Conservation (phyloP, 2,888 invertebrate genomes). For the Eledona agricola region DNA sequence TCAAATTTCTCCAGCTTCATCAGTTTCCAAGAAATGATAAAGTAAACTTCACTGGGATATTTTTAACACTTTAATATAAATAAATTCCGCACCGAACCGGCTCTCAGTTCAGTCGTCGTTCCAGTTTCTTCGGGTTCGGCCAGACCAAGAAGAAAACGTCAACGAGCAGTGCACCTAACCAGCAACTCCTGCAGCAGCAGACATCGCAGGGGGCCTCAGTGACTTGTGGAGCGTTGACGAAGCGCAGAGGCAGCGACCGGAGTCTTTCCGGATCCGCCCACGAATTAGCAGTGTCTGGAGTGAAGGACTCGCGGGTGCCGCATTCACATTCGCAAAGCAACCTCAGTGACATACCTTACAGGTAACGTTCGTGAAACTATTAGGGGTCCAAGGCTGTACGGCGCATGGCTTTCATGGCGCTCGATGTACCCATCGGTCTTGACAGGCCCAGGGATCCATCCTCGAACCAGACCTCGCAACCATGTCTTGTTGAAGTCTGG, state of each 20-base stretch:
- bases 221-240: conserved; percentile 63
- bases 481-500: conserved; percentile 1
- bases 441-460: no score
- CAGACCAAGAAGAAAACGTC: conserved; percentile 86
- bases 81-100: no score
- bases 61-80: conserved; percentile 14
- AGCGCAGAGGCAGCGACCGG: conserved; percentile 84
- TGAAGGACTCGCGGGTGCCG: conserved; percentile 73
- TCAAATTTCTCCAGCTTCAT: conserved; percentile 3
- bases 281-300: conserved; percentile 79
- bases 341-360: conserved; percentile 84
- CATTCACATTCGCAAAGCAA: conserved; percentile 93
- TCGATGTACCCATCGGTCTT: conserved; percentile 45
- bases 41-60: conserved; percentile 3
- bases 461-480: neutral
- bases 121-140: conserved; percentile 89
- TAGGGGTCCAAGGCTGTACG: conserved; percentile 42
- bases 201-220: conserved; percentile 55
- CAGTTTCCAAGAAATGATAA: conserved; percentile 10
- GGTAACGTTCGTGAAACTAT: conserved; percentile 64
- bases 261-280: conserved; percentile 86
- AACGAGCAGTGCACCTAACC: conserved; percentile 65
- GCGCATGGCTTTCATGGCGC: conserved; percentile 56
- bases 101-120: no score
- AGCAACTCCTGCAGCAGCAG: conserved; percentile 62